Evolutionary conservation across 2,113 vertebrate species (phyloP).

Genomic region (Excalfactoria chinensis): DNA sequence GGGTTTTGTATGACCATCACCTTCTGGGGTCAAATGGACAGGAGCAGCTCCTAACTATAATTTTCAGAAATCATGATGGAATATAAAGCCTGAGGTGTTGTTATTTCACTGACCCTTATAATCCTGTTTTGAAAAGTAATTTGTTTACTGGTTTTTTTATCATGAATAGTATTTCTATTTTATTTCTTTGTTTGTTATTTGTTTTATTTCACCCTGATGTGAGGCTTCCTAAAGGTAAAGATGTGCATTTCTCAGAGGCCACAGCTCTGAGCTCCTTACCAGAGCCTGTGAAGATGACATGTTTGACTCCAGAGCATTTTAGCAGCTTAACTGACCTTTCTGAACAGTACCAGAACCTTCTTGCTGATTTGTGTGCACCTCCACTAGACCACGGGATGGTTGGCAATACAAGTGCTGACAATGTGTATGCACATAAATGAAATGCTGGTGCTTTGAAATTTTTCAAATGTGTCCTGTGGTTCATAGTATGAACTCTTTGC

Average conservation of each 20-base stretch:
- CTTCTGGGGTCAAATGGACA: not conserved
- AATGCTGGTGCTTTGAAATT: not conserved
- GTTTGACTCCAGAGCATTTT: not conserved
- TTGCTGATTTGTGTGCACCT: not conserved
- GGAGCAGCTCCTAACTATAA: rapidly evolving
- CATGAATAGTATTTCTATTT: not conserved
- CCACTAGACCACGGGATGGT: not conserved
- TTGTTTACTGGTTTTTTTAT: not conserved
- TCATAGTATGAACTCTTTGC: not conserved
- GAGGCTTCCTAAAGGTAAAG: not conserved
- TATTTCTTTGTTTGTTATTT: not conserved
- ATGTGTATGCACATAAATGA: rapidly evolving
- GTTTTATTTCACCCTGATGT: not conserved
- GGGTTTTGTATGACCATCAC: not conserved
- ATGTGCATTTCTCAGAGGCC: not conserved
- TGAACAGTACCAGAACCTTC: not conserved
- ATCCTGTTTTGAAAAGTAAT: not conserved
- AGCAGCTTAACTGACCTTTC: constrained; percentile 5
- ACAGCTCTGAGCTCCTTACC: not conserved
- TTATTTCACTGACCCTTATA: not conserved
- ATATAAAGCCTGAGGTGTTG: not conserved
- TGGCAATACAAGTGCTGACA: not conserved
- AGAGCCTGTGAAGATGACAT: not conserved
- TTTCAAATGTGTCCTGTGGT: not conserved
- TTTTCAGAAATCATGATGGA: not conserved